Evolutionary conservation across 2,797 vertebrate genomes (phyloP), one percentile per base, ranked within the genome.

Genomic region (Molossus molossus): DNA sequence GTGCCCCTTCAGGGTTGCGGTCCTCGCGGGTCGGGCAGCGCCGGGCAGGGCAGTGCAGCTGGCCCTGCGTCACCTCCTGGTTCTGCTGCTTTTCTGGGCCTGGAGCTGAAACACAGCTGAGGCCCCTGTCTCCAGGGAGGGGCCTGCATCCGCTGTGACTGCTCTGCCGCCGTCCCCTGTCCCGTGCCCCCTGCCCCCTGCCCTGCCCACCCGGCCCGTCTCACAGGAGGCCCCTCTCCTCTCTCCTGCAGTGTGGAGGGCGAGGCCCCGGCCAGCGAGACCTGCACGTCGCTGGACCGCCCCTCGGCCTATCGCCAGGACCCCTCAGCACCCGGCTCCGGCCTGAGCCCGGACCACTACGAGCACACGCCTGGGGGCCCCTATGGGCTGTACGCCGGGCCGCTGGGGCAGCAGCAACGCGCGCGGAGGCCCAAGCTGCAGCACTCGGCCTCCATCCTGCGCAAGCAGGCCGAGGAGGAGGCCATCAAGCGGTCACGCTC

Each of bases 381-480:
- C 92, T 99, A 99, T 97, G 98, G 98, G 58, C 98, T 99, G 0
- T 99, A 99, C 95, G 97, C 99, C 20, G 97, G 99, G 93, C 99
- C 99, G 0, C 98, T 99, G 0, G 99, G 99, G 2, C 99, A 99
- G 95, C 99, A 99, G 94, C 99, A 98, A 92, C 98, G 99, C 9
- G 97, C 99, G 0, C 99, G 99, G 73, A 98, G 99, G 88, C 99
- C 99, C 15, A 99, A 99, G 94, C 99, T 99, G 60, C 99, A 99
- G 98, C 99, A 99, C 97, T 99, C 99, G 0, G 98, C 99, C 76
- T 99, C 99, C 90, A 99, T 99, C 97, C 98, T 99, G 92, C 99
- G 99, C 86, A 99, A 99, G 97, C 99, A 99, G 98, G 99, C 99
- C 0, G 99, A 99, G 98, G 99, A 99, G 92, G 99, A 99, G 94